These are phyloP conservation scores for Aspidiotus destructor DNA, from an alignment of 2,888 invertebrate species.

Conservation along the genomic window DNA sequence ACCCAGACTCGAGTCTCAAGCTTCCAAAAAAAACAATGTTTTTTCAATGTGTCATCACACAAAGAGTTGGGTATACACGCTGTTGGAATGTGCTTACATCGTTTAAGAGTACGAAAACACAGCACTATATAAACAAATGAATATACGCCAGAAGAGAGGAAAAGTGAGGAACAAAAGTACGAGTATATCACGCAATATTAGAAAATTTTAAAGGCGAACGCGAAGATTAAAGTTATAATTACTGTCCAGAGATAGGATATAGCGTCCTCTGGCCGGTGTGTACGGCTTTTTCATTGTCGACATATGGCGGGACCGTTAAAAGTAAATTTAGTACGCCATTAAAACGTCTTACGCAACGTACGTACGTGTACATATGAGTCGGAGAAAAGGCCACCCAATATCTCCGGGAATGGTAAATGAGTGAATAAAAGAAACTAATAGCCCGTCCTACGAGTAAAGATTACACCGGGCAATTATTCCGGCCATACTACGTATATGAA, in stretches of 20 bases:
- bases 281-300: conserved; percentile 27
- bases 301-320: conserved; percentile 26
- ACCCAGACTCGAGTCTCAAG: too few species aligned
- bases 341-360: conserved; percentile 27
- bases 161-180: background rate
- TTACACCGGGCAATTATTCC: conserved; percentile 24
- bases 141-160: background rate
- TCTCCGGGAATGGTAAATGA: background rate
- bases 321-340: conserved; percentile 27
- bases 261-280: conserved; percentile 8
- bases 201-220: conserved; percentile 19
- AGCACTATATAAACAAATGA: too few species aligned
- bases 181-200: conserved; percentile 25
- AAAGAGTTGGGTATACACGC: too few species aligned
- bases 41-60: too few species aligned
- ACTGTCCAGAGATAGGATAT: conserved; percentile 11
- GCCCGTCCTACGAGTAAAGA: conserved; percentile 6
- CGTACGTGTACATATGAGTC: conserved; percentile 13
- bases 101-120: too few species aligned
- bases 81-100: too few species aligned
- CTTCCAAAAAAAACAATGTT: too few species aligned
- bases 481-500: background rate
- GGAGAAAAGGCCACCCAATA: background rate
- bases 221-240: conserved; percentile 28
- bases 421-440: conserved; percentile 27